Conservation (phyloP, 2,113 vertebrate species). For the Amblyopsis rosae region DNA sequence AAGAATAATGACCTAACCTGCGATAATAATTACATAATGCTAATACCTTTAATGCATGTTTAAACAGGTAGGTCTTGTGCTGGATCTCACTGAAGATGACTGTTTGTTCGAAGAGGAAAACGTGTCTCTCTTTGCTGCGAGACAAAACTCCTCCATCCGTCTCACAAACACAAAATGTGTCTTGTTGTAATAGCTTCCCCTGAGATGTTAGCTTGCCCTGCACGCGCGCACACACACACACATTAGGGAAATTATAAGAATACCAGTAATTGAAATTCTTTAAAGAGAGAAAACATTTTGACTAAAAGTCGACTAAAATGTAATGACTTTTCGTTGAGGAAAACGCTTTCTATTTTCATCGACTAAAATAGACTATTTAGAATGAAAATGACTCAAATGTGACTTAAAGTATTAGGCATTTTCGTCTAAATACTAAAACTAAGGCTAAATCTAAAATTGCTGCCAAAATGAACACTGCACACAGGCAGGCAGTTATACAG, state of each 20-base stretch:
- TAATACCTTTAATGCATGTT: constrained; percentile 96
- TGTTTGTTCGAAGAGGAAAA: constrained; percentile 98
- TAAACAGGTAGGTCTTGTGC: constrained; percentile 97
- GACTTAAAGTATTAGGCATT: too few species aligned
- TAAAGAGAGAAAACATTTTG: too few species aligned
- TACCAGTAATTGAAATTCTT: too few species aligned
- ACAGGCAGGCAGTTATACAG: background rate
- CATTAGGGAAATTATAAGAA: background rate
- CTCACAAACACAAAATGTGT: constrained; percentile 95
- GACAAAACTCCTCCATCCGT: constrained; percentile 90
- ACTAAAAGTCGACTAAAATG: too few species aligned
- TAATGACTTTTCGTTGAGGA: too few species aligned
- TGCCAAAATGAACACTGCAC: too few species aligned
- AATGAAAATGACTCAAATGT: too few species aligned
- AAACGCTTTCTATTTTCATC: too few species aligned
- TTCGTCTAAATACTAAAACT: too few species aligned
- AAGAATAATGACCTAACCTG: background rate
- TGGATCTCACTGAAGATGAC: constrained; percentile 97
- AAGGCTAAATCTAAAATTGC: too few species aligned
- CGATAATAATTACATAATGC: background rate
- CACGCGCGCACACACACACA: constrained; percentile 3
- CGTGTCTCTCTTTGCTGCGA: constrained; percentile 92
- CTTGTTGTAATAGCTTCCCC: constrained; percentile 97
- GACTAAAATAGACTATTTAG: too few species aligned
- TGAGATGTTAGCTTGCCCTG: constrained; percentile 96